A percentile compares a stretch with the other conserved stretches of the same genome.
Conservation (phyloP, 2,888 invertebrate genomes). For the Drosophila colorata region DNA sequence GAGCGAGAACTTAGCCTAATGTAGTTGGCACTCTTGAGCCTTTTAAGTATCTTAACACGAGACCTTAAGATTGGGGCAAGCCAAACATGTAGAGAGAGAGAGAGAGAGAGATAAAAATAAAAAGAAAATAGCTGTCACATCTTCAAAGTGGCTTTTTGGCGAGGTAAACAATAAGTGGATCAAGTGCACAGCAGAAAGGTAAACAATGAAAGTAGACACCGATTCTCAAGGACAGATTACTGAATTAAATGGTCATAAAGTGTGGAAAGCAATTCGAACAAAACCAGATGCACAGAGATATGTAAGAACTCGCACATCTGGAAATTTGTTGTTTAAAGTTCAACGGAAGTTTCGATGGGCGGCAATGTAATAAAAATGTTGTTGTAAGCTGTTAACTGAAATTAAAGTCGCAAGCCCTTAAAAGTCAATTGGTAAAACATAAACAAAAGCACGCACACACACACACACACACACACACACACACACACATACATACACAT, state of each 20-base stretch:
- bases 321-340: conserved; percentile 5
- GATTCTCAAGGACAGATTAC: conserved; percentile 6
- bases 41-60: not conserved
- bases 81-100: not conserved
- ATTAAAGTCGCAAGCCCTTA: conserved; percentile 28
- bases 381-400: conserved; percentile 11
- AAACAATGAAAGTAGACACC: conserved; percentile 16
- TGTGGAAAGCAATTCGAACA: not conserved
- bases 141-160: conserved; percentile 3
- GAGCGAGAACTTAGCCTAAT: too few relatives aligned
- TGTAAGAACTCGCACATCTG: not conserved
- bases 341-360: conserved; percentile 1
- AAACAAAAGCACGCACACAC: conserved; percentile 33
- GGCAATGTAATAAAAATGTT: conserved; percentile 15
- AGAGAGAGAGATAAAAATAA: not conserved
- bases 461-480: conserved; percentile 3
- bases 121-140: not conserved
- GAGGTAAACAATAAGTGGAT: conserved; percentile 4
- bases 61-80: not conserved
- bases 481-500: conserved; percentile 13
- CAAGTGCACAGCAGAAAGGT: not conserved
- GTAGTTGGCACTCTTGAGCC: too few relatives aligned
- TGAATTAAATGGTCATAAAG: conserved; percentile 9
- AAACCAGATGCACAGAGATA: not conserved
- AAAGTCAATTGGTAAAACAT: conserved; percentile 53